Base-by-base conservation (phyloP, 2,888 invertebrate species). In the Macaria notata region DNA sequence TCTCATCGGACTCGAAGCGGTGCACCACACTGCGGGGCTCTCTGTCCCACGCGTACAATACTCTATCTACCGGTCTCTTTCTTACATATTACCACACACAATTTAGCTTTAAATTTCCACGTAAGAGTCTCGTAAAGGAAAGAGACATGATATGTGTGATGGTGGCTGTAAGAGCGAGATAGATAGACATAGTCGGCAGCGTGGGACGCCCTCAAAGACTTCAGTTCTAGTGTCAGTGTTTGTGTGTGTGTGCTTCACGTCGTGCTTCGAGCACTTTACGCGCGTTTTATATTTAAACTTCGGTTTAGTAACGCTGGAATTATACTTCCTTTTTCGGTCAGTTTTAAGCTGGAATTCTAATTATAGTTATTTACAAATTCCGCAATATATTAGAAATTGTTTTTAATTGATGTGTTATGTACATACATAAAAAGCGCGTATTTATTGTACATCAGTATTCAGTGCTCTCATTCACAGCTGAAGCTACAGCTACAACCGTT, bases 11-110 rank as follows among this genome's bases (percentile, higher is more conserved):
- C 64, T 62, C 61, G 66, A 63, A 68, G 64, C 69, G 71, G 79
- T 80, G 85, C 82, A 81, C 81, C 86, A 86, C 84, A 75, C 70
- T 58, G 64, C 60, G 41, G 41, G 9, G n/a, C n/a, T 4, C 41
- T 41, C n/a, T n/a, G 41, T 41, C 33, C 7, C 33, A 36, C 33
- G 4, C 33, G 3, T 36, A 36, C 4, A 6, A 1, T 36, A 36
- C 7, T 6, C 5, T 36, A 36, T 36, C 33, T 36, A 6, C 4
- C 33, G 0, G 33, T 36, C 33, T 36, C 33, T 36, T 36, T 36
- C 33, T 36, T 6, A 36, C 33, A 36, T 7, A 36, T 6, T 3
- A 36, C 33, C 5, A 36, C 4, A 7, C 3, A 36, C 33, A 36
- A 36, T 36, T 4, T 19, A 19, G 38, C 5, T 38, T 5, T 38